Evolutionary conservation across 2,113 vertebrate genomes (phyloP).

Genomic region (Theristicus caerulescens): DNA sequence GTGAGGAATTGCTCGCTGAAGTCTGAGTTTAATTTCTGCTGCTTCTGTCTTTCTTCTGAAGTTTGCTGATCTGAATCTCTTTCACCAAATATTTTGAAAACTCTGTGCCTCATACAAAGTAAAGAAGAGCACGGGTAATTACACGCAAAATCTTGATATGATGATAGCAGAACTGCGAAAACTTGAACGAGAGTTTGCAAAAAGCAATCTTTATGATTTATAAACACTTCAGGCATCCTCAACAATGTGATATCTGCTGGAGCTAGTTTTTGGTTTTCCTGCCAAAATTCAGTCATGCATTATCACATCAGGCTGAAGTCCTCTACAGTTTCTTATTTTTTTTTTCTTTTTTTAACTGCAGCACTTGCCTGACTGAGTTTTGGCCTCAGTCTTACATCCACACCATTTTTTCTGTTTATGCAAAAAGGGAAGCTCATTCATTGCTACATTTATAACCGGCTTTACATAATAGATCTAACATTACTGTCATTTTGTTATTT

Average conservation of each 20-base stretch:
- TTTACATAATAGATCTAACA: not conserved
- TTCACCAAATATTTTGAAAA: constrained; percentile 20
- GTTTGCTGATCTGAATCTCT: not conserved
- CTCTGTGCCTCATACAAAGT: not conserved
- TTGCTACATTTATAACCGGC: not conserved
- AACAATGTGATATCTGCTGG: constrained; percentile 30
- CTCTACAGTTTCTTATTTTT: not conserved
- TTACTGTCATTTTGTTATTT: not conserved
- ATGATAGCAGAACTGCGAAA: constrained; percentile 28
- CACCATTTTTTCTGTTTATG: not conserved
- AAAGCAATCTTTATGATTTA: not conserved
- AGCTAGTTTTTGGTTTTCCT: not conserved
- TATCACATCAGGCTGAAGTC: not conserved
- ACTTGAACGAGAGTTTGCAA: not conserved
- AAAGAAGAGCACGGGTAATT: not conserved
- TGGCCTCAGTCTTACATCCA: not conserved
- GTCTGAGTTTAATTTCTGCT: not conserved
- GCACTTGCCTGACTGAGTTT: not conserved
- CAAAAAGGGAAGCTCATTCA: not conserved
- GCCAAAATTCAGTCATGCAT: constrained; percentile 11
- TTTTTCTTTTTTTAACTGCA: not conserved
- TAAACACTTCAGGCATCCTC: not conserved
- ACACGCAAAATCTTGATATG: not conserved
- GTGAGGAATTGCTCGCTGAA: not conserved
- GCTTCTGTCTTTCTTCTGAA: not conserved